Percentiles rank a stretch among this genome's conserved stretches.
Conservation (phyloP, 92 coral and sea anemone genomes). For the Porites lobata region DNA sequence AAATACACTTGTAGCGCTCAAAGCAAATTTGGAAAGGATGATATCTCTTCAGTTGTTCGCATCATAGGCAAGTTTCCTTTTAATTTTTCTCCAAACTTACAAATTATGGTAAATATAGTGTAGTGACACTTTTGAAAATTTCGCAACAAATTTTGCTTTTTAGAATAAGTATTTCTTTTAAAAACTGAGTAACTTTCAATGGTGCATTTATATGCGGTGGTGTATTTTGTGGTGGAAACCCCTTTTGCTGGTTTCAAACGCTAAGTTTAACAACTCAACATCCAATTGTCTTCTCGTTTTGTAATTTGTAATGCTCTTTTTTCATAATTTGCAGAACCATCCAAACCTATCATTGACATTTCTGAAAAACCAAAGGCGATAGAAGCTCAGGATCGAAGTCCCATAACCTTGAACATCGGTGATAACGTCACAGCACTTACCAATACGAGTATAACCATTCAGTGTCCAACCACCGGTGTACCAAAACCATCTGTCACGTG, state of each 20-base stretch:
- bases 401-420: conserved; percentile 49
- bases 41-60: neutral
- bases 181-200: no score
- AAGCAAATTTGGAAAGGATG: conserved; percentile 29
- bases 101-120: neutral
- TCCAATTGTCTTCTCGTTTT: no score
- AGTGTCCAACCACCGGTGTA: conserved; percentile 61
- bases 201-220: no score
- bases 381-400: conserved; percentile 35
- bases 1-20: conserved; percentile 69
- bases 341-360: neutral
- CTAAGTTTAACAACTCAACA: no score
- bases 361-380: neutral
- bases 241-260: no score
- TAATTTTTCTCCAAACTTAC: neutral
- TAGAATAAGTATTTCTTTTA: no score
- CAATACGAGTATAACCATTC: conserved; percentile 53
- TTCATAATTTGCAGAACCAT: neutral
- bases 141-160: no score
- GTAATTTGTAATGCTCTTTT: no score
- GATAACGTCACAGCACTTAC: conserved; percentile 65
- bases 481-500: conserved; percentile 69
- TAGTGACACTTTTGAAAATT: neutral
- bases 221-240: no score
- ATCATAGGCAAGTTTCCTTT: conserved; percentile 29